These are phyloP conservation scores for Centropus bengalensis DNA, from an alignment of 2,113 vertebrate genomes.

Conservation along the genomic window DNA sequence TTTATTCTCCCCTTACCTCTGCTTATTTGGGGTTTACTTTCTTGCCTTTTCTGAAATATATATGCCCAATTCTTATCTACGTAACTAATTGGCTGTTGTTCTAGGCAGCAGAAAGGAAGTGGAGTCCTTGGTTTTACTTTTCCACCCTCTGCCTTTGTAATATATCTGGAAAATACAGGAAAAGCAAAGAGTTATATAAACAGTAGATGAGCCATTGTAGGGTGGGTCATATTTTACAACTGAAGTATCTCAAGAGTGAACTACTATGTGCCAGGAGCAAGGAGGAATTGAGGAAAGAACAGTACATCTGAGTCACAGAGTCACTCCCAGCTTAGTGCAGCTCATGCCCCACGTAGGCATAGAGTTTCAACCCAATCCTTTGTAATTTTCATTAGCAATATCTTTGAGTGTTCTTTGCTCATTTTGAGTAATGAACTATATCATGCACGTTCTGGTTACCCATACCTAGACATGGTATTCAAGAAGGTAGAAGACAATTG, in stretches of 20 bases:
- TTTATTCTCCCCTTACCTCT: not conserved
- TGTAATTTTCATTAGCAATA: not conserved
- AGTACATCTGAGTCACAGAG: constrained; percentile 37
- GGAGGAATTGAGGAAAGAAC: constrained; percentile 20
- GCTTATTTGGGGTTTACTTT: not conserved
- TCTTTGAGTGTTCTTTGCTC: not conserved
- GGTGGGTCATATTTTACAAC: constrained; percentile 43
- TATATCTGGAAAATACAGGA: not conserved
- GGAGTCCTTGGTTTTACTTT: not conserved
- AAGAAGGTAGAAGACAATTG: not conserved
- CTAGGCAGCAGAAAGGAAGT: not conserved
- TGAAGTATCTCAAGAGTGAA: constrained; percentile 20
- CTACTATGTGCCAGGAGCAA: not conserved
- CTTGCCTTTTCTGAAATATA: not conserved
- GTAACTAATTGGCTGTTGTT: constrained; percentile 10
- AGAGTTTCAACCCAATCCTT: not conserved
- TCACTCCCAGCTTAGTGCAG: not conserved
- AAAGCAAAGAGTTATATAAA: constrained; percentile 41
- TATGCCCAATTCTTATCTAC: not conserved
- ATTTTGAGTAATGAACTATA: not conserved
- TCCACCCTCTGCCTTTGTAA: not conserved
- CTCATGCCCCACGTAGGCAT: constrained; percentile 11
- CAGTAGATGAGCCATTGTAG: constrained; percentile 25
- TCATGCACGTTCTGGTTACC: not conserved
- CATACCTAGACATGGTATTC: not conserved